A percentile compares a stretch with the other conserved stretches of the same genome.
Evolutionary conservation across 2,888 invertebrate species (phyloP).

Genomic region (Scaptomyza reducta): DNA sequence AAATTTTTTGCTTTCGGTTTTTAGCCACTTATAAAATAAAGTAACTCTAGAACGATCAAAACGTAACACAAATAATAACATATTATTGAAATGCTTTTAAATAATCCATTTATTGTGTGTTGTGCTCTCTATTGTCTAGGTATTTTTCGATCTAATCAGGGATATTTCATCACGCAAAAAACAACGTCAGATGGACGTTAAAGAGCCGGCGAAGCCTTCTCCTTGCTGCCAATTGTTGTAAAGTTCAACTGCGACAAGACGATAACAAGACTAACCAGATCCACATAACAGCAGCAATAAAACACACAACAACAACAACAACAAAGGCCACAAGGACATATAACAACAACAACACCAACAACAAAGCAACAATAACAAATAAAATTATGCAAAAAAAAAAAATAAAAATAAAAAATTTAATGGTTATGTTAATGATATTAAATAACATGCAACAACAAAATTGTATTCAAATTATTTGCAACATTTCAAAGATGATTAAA

Average conservation of each 20-base stretch:
- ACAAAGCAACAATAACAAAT: constrained; percentile 36
- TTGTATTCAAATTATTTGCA: constrained; percentile 48
- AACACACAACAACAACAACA: constrained; percentile 15
- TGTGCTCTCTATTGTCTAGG: constrained; percentile 67
- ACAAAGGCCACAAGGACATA: constrained; percentile 29
- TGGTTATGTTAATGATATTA: constrained; percentile 31
- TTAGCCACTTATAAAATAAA: constrained; percentile 50
- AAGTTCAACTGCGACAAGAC: constrained; percentile 45
- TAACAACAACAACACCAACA: constrained; percentile 17
- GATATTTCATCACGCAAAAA: constrained; percentile 85
- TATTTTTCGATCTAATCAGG: constrained; percentile 85
- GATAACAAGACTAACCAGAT: constrained; percentile 34
- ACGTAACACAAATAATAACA: constrained; percentile 12
- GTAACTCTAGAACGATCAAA: constrained; percentile 44
- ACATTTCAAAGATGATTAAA: constrained; percentile 49
- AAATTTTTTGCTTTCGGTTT: constrained; percentile 49
- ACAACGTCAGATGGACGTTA: constrained; percentile 84
- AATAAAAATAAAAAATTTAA: constrained; percentile 32
- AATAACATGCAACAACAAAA: constrained; percentile 22
- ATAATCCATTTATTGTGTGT: not conserved
- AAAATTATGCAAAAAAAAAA: constrained; percentile 4
- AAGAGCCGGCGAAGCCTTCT: constrained; percentile 84
- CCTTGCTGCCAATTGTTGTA: constrained; percentile 85
- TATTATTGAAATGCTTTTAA: not conserved
- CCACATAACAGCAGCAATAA: constrained; percentile 16